phyloP scores from a whole-genome alignment of 2,797 vertebrate species.

The Sebastes hopkinsi region DNA sequence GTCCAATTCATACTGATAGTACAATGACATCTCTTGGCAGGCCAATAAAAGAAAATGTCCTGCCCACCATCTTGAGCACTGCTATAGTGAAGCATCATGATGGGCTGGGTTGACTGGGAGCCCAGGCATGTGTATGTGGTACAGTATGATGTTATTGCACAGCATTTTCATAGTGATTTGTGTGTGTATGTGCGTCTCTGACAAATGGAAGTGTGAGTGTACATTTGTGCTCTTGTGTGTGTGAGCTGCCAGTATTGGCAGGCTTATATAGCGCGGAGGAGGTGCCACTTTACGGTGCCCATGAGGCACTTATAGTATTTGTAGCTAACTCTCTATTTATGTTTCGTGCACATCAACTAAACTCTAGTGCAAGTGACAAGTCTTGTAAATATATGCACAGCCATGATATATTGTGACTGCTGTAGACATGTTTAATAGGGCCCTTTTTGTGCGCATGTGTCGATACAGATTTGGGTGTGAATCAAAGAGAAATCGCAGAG shows the following conservation, averaged over 20 bases:
- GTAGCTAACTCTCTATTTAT: conserved; percentile 30
- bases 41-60: conserved; percentile 66
- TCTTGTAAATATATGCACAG: conserved; percentile 30
- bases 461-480: conserved; percentile 16
- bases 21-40: conserved; percentile 74
- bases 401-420: conserved; percentile 28
- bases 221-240: neutral
- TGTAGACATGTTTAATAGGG: conserved; percentile 1
- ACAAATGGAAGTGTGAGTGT: conserved; percentile 4
- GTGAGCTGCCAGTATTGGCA: conserved; percentile 6
- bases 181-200: conserved; percentile 7
- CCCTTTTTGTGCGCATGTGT: neutral
- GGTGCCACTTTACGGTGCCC: conserved; percentile 26
- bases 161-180: conserved; percentile 5
- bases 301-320: conserved; percentile 35
- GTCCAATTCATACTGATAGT: conserved; percentile 69
- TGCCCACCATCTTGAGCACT: conserved; percentile 22
- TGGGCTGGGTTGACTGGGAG: conserved; percentile 19
- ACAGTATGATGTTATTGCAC: conserved; percentile 9
- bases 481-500: conserved; percentile 45
- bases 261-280: neutral
- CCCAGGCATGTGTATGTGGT: neutral
- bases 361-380: conserved; percentile 7
- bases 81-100: conserved; percentile 30
- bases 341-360: conserved; percentile 26